Evolutionary conservation across 2,113 vertebrate species (phyloP).

Genomic region (Machaerirhynchus nigripectus): DNA sequence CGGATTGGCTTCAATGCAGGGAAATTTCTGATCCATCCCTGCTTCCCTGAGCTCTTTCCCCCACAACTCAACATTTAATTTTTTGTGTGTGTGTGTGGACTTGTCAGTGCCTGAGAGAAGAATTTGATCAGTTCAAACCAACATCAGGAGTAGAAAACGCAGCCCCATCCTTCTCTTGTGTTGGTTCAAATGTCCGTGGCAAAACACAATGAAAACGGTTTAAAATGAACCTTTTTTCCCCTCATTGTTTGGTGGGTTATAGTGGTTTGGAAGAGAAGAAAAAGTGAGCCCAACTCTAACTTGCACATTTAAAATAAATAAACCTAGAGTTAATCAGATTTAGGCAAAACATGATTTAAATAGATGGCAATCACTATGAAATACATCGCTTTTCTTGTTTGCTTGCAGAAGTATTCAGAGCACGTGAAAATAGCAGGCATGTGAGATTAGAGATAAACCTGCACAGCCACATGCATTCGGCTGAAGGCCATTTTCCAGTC

Average conservation of each 20-base stretch:
- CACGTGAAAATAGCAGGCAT: neutral
- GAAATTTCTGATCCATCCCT: neutral
- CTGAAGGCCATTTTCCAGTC: constrained; percentile 31
- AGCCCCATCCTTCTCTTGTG: neutral
- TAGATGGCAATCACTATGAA: constrained; percentile 12
- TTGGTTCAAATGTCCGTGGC: neutral
- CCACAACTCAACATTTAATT: neutral
- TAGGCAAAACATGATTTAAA: neutral
- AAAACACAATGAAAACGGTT: neutral
- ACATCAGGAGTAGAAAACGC: neutral
- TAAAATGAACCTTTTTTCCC: neutral
- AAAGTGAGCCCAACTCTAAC: neutral
- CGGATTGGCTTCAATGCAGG: neutral
- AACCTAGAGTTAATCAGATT: neutral
- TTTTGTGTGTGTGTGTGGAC: neutral
- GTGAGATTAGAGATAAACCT: constrained; percentile 42
- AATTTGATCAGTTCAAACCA: neutral
- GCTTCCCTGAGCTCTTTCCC: neutral
- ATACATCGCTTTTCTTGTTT: neutral
- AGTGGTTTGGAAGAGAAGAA: neutral
- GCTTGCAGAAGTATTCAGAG: neutral
- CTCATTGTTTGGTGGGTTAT: neutral
- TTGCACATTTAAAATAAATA: neutral
- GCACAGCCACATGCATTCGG: neutral
- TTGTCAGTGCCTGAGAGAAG: neutral